These are phyloP conservation scores for Diloba caeruleocephala DNA, from an alignment of 2,888 invertebrate species.

Conservation along the genomic window DNA sequence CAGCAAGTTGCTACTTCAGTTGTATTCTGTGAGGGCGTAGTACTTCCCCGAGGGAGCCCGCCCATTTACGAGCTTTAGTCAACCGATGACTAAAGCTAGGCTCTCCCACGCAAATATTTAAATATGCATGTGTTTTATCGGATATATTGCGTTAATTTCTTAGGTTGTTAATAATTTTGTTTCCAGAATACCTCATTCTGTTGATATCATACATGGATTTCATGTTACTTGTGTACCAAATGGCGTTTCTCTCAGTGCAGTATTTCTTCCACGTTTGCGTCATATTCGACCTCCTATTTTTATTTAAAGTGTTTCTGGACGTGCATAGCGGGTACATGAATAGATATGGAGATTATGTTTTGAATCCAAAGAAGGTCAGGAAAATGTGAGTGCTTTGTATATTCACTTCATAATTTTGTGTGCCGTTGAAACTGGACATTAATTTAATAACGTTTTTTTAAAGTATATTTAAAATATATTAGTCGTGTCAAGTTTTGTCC, in stretches of 20 bases:
- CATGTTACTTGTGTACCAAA: conserved; percentile 82
- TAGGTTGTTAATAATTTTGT: too few relatives aligned
- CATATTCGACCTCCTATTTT: conserved; percentile 75
- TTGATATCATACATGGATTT: conserved; percentile 79
- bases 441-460: too few relatives aligned
- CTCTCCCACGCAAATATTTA: too few relatives aligned
- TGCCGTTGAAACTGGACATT: too few relatives aligned
- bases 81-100: too few relatives aligned
- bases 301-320: conserved; percentile 83
- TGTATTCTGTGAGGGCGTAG: too few relatives aligned
- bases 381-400: conserved; percentile 71
- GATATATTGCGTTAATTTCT: background rate
- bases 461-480: too few relatives aligned
- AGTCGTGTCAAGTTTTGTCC: too few relatives aligned
- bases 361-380: conserved; percentile 79
- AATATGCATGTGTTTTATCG: background rate
- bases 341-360: conserved; percentile 84
- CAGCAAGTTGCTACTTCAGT: too few relatives aligned
- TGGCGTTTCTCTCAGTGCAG: conserved; percentile 81
- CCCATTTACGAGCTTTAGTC: too few relatives aligned
- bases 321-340: conserved; percentile 85
- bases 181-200: conserved; percentile 81
- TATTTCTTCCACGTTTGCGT: conserved; percentile 73
- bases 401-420: background rate
- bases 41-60: too few relatives aligned